Conservation (phyloP, 2,888 invertebrate genomes). For the Heteropelma amictum region DNA sequence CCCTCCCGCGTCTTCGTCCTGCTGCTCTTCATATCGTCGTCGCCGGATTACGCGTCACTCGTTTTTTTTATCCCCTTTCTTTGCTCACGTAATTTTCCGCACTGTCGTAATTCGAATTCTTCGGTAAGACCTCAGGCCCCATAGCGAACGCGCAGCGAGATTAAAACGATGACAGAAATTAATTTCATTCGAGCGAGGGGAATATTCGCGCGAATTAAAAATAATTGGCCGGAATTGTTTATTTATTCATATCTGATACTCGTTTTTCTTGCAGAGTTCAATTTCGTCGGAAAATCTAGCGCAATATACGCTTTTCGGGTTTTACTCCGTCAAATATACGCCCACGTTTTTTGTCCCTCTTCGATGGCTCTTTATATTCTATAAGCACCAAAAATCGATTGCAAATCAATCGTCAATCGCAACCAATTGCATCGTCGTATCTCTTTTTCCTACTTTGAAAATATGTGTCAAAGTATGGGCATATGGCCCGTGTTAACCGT, state of each 20-base stretch:
- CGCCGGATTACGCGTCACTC: slow-evolving; percentile 38
- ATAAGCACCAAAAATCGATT: too few relatives aligned
- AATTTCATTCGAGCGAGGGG: neutral
- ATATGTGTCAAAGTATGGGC: too few relatives aligned
- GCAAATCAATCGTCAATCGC: too few relatives aligned
- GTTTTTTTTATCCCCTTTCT: neutral
- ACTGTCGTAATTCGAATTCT: slow-evolving; percentile 2
- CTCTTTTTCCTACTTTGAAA: too few relatives aligned
- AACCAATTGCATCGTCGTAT: too few relatives aligned
- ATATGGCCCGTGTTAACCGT: too few relatives aligned
- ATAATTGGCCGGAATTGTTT: neutral
- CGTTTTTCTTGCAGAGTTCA: neutral
- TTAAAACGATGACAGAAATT: slow-evolving; percentile 16
- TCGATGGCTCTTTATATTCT: too few relatives aligned
- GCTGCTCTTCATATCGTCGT: too few relatives aligned
- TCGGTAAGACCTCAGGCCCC: neutral
- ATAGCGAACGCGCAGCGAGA: slow-evolving; percentile 17
- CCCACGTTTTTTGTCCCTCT: too few relatives aligned
- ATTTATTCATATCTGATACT: neutral
- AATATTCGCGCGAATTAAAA: neutral
- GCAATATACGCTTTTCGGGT: too few relatives aligned
- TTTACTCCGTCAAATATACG: too few relatives aligned
- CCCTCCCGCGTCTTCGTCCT: slow-evolving; percentile 13
- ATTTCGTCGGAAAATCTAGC: too few relatives aligned
- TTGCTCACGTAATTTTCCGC: slow-evolving; percentile 31